A percentile compares a stretch with the other conserved stretches of the same genome.
Evolutionary conservation across 2,888 invertebrate species (phyloP).

Genomic region (Platypus cylindrus): DNA sequence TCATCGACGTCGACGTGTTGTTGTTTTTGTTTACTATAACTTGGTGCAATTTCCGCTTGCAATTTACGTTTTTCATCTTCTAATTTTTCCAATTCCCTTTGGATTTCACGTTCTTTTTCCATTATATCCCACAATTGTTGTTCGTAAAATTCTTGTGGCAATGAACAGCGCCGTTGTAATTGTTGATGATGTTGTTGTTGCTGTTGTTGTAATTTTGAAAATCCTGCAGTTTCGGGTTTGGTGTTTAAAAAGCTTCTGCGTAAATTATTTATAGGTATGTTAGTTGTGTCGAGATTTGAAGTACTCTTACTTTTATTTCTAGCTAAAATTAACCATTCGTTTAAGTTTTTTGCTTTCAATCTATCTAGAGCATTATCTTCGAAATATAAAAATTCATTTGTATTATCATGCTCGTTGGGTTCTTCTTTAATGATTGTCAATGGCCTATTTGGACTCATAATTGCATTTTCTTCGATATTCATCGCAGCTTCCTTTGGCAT

Average conservation of each 20-base stretch:
- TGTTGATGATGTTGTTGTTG: no score
- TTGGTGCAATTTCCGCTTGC: constrained; percentile 29
- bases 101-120: constrained; percentile 54
- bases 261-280: constrained; percentile 21
- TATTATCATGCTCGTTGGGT: constrained; percentile 11
- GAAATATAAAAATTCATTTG: constrained; percentile 15
- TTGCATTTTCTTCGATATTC: constrained; percentile 6
- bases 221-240: constrained; percentile 8
- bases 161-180: constrained; percentile 38
- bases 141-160: constrained; percentile 52
- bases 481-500: constrained; percentile 32
- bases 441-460: constrained; percentile 36
- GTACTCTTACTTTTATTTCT: constrained; percentile 29
- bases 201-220: constrained; percentile 12
- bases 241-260: constrained; percentile 9
- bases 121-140: constrained; percentile 52
- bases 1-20: no score
- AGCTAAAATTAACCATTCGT: constrained; percentile 41
- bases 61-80: constrained; percentile 42
- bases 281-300: constrained; percentile 19
- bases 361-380: constrained; percentile 15
- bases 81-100: constrained; percentile 49
- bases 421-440: constrained; percentile 48
- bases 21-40: constrained; percentile 29
- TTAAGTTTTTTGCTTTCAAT: constrained; percentile 32